These are phyloP conservation scores for Nerophis lumbriciformis DNA, from an alignment of 2,113 vertebrate species.

Conservation along the genomic window DNA sequence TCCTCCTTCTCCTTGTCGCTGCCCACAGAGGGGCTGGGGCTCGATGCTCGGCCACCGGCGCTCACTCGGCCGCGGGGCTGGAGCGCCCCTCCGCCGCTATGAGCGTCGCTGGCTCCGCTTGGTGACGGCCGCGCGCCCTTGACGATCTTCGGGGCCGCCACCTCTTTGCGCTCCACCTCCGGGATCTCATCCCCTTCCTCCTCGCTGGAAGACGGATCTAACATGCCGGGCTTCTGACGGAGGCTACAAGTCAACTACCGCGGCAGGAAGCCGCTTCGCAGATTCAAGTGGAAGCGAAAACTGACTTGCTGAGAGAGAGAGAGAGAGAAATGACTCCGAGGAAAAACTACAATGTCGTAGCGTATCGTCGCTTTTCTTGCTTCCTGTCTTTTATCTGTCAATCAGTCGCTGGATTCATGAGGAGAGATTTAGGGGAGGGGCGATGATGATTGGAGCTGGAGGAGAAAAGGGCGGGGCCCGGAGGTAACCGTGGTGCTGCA, in stretches of 20 bases:
- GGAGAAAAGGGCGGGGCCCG: constrained; percentile 21
- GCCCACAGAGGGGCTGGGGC: constrained; percentile 82
- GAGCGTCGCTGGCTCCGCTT: constrained; percentile 65
- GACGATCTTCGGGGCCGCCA: constrained; percentile 70
- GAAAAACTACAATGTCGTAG: constrained; percentile 46
- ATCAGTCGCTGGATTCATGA: constrained; percentile 53
- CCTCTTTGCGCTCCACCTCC: constrained; percentile 83
- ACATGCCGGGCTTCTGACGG: constrained; percentile 64
- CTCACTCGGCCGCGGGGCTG: constrained; percentile 65
- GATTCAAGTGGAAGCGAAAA: constrained; percentile 9
- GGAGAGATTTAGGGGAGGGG: constrained; percentile 51
- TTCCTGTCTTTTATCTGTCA: constrained; percentile 65
- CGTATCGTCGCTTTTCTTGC: constrained; percentile 39
- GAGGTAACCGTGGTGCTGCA: constrained; percentile 80
- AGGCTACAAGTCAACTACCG: constrained; percentile 20
- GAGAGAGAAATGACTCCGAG: constrained; percentile 45
- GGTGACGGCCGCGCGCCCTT: constrained; percentile 76
- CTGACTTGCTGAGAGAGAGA: constrained; percentile 21
- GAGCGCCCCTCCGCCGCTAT: constrained; percentile 61
- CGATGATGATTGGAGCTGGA: constrained; percentile 18
- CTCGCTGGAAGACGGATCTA: constrained; percentile 93
- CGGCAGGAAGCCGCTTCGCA: constrained; percentile 2
- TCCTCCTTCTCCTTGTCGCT: constrained; percentile 96
- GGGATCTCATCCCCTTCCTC: constrained; percentile 87
- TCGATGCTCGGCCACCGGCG: constrained; percentile 74